These are phyloP conservation scores for Hapalemur alaotrensis DNA, from an alignment of 2,797 vertebrate genomes.

Conservation along the genomic window DNA sequence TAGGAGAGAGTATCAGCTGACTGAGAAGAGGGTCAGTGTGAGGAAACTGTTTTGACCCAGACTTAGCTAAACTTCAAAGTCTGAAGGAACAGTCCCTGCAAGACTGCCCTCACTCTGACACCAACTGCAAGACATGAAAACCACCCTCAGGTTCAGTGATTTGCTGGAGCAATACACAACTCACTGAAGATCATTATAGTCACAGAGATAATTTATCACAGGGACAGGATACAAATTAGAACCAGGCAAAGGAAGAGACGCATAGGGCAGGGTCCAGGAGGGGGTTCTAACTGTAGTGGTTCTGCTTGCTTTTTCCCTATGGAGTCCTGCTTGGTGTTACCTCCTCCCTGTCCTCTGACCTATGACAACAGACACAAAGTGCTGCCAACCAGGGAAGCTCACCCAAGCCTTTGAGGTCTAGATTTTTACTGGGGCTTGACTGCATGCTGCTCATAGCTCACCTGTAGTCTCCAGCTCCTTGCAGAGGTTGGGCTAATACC, in stretches of 20 bases:
- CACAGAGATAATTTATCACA: not conserved
- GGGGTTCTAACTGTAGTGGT: not conserved
- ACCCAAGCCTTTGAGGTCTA: too few species aligned
- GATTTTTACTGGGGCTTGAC: not conserved
- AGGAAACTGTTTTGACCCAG: not conserved
- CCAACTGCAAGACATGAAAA: not conserved
- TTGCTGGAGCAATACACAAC: not conserved
- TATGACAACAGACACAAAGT: accelerated
- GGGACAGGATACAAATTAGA: not conserved
- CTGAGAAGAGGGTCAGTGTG: not conserved
- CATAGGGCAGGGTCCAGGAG: not conserved
- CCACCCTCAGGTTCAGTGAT: not conserved
- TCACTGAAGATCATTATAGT: not conserved
- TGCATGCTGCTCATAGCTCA: not conserved
- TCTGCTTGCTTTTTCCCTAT: not conserved
- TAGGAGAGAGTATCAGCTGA: not conserved
- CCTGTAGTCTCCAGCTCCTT: not conserved
- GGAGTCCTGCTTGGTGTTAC: not conserved
- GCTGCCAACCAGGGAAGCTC: not conserved
- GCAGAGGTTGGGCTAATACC: not conserved
- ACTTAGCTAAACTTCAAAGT: not conserved
- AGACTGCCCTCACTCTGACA: not conserved
- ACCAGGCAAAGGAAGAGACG: not conserved
- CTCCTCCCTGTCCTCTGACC: accelerated
- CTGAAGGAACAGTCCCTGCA: not conserved